Conservation (phyloP, 2,113 vertebrate species). For the Rhinoptilus africanus region DNA sequence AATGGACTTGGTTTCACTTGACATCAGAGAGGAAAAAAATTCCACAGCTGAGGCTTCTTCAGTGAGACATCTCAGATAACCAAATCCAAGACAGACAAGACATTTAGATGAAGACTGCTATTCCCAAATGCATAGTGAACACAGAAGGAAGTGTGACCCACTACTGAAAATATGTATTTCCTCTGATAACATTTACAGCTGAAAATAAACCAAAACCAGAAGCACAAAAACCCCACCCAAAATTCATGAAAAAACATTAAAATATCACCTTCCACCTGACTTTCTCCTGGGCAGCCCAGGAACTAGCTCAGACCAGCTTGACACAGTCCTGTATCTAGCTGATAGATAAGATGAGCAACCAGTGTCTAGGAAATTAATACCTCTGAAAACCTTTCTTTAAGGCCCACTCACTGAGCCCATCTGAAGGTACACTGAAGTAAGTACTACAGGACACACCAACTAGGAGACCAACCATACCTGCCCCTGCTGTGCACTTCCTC, state of each 20-base stretch:
- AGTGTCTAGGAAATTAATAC: neutral
- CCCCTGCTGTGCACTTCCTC: neutral
- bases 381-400: neutral
- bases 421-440: neutral
- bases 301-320: neutral
- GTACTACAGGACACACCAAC: neutral
- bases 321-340: neutral
- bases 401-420: neutral
- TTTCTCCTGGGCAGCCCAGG: neutral
- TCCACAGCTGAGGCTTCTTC: neutral
- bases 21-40: neutral
- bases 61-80: neutral
- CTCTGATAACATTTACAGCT: neutral
- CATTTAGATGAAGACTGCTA: neutral
- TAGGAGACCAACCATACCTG: neutral
- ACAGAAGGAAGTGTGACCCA: neutral
- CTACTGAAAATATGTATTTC: conserved; percentile 2
- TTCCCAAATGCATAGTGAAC: neutral
- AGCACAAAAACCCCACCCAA: neutral
- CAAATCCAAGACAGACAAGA: neutral
- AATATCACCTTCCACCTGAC: neutral
- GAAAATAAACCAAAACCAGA: neutral
- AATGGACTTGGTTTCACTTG: neutral
- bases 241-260: neutral
- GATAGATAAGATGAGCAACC: neutral